These are phyloP conservation scores for Trichonephila clavipes DNA, from an alignment of 1,140 invertebrate species.

Conservation along the genomic window DNA sequence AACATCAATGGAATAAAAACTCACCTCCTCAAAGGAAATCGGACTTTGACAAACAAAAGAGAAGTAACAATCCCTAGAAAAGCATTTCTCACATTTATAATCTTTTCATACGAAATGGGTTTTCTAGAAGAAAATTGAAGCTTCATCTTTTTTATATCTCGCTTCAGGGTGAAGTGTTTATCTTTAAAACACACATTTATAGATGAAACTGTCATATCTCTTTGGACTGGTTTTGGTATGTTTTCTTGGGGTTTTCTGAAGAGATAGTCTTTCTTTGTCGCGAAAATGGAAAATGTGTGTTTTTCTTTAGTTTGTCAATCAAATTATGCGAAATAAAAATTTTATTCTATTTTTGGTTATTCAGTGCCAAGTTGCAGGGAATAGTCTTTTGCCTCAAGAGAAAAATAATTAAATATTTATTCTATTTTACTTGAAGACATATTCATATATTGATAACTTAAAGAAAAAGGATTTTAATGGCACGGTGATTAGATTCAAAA, in stretches of 20 bases:
- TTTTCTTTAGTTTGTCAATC: constrained; percentile 15
- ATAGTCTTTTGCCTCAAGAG: too few relatives aligned
- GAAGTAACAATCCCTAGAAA: background rate
- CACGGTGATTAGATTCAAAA: too few relatives aligned
- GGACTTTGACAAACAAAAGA: background rate
- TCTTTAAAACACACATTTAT: constrained; percentile 59
- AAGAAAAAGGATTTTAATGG: too few relatives aligned
- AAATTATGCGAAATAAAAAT: background rate
- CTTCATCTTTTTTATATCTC: constrained; percentile 34
- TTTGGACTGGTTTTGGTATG: constrained; percentile 26
- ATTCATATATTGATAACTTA: too few relatives aligned
- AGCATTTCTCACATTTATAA: constrained; percentile 55
- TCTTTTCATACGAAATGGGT: constrained; percentile 41
- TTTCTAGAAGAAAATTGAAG: constrained; percentile 40
- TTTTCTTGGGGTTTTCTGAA: constrained; percentile 20
- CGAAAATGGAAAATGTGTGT: background rate
- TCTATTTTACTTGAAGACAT: too few relatives aligned
- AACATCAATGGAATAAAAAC: background rate
- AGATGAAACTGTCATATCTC: constrained; percentile 59
- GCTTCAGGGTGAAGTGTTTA: constrained; percentile 53
- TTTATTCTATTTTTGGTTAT: background rate
- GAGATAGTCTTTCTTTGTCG: background rate
- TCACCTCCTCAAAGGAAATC: background rate
- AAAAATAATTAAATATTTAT: too few relatives aligned
- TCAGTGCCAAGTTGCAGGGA: too few relatives aligned